Base-by-base conservation (phyloP, 2,888 invertebrate genomes). In the Acanthosepion pharaonis region DNA sequence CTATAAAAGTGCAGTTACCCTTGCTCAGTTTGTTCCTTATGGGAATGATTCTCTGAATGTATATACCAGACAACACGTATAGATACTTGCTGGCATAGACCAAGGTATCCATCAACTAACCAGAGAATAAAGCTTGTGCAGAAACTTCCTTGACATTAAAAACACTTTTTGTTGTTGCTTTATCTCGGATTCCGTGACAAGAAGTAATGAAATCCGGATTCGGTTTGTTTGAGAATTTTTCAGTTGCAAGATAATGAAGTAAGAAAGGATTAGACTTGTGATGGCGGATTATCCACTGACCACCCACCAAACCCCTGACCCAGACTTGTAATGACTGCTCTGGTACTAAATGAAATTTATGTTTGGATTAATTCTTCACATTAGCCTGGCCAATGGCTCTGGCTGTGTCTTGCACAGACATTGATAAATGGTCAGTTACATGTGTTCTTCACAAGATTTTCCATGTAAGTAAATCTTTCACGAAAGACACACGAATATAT, bases 221-320 rank as follows among this genome's bases (percentile, higher is more conserved):
- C n/a, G 78, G 33, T 78, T 78, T 78, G 78, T 78, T 78, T 78
- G 78, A n/a, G 78, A 78, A n/a, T 78, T 78, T 78, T 78, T 78
- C n/a, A 78, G n/a, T 78, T 78, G 78, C n/a, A 78, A 78, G 78
- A 78, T 78, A 78, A 78, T 78, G n/a, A 78, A 78, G 11, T 78
- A 78, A 78, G 78, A n/a, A n/a, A 33, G 78, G 33, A n/a, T 78
- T n/a, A n/a, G n/a, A 11, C n/a, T 15, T n/a, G n/a, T 18, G 33
- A 18, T n/a, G 33, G n/a, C 78, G 15, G 78, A 15, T 15, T 33
- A n/a, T 33, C n/a, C 78, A 15, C n/a, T 5, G 11, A 8, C 78
- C 15, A 5, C n/a, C 1, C n/a, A 0, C 78, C n/a, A 4, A 64
- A 23, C 25, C 28, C 8, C 25, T 25, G 5, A 6, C 28, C 9